A percentile compares a stretch with the other conserved stretches of the same genome.
These are phyloP conservation scores for Chamaea fasciata DNA, from an alignment of 2,113 vertebrate genomes.

Conservation along the genomic window DNA sequence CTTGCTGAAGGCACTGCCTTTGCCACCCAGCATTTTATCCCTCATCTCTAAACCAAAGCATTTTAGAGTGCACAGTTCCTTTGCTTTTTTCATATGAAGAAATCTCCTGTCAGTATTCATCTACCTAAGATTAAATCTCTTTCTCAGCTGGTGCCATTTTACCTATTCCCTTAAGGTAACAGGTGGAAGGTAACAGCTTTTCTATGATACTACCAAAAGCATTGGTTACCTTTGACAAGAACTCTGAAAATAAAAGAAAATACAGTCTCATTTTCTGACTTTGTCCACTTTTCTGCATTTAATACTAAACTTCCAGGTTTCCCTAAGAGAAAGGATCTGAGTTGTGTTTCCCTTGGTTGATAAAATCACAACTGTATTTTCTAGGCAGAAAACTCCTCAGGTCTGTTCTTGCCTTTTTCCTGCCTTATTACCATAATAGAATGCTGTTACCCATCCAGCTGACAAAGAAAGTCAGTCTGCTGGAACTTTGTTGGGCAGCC, in stretches of 20 bases:
- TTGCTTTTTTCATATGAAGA: background rate
- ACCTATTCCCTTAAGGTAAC: background rate
- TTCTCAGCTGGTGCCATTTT: background rate
- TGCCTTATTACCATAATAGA: background rate
- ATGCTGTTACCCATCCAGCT: background rate
- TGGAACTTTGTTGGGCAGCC: background rate
- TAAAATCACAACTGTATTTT: background rate
- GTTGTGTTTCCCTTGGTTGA: background rate
- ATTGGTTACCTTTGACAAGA: background rate
- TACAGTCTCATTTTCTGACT: background rate
- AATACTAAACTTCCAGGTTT: background rate
- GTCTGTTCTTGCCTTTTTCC: background rate
- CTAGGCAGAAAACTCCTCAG: background rate
- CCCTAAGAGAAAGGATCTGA: background rate
- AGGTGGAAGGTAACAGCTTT: background rate
- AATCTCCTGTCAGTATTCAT: background rate
- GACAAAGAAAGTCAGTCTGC: background rate
- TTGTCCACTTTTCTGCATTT: background rate
- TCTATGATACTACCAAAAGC: background rate
- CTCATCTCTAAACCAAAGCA: background rate
- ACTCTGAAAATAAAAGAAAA: background rate
- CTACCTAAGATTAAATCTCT: background rate
- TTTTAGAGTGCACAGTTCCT: background rate
- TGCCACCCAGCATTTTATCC: background rate
- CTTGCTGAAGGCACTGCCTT: background rate